These are phyloP conservation scores for Chelonoidis abingdonii DNA, from an alignment of 2,113 vertebrate species.

Conservation along the genomic window DNA sequence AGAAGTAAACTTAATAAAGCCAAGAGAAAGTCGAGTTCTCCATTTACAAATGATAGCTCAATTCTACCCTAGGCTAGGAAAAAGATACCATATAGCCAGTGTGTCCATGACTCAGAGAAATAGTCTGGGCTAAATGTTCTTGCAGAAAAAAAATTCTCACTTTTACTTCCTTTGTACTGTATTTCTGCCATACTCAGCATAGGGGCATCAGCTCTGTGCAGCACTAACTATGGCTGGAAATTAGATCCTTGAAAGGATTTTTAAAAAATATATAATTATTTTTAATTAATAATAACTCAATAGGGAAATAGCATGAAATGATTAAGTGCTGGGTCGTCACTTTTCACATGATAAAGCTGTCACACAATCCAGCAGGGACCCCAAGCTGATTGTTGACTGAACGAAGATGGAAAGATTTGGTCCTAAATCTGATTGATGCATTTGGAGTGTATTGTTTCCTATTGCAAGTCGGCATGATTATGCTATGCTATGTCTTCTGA, in stretches of 20 bases:
- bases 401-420: slow-evolving; percentile 25
- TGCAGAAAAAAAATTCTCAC: neutral
- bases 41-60: neutral
- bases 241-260: neutral
- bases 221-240: neutral
- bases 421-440: neutral
- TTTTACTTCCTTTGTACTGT: neutral
- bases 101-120: neutral
- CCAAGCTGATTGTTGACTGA: neutral
- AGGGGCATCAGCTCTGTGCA: neutral
- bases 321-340: slow-evolving; percentile 19
- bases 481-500: neutral
- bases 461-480: neutral
- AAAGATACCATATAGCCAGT: neutral
- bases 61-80: neutral
- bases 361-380: slow-evolving; percentile 10
- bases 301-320: slow-evolving; percentile 9
- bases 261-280: neutral
- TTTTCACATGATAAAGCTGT: slow-evolving; percentile 38
- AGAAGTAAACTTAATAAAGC: neutral
- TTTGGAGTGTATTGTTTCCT: neutral
- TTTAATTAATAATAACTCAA: slow-evolving; percentile 46
- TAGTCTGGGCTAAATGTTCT: neutral
- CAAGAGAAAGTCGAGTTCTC: neutral
- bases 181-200: neutral